Conservation (phyloP, 2,888 invertebrate genomes). For the Drosophila kanekoi region DNA sequence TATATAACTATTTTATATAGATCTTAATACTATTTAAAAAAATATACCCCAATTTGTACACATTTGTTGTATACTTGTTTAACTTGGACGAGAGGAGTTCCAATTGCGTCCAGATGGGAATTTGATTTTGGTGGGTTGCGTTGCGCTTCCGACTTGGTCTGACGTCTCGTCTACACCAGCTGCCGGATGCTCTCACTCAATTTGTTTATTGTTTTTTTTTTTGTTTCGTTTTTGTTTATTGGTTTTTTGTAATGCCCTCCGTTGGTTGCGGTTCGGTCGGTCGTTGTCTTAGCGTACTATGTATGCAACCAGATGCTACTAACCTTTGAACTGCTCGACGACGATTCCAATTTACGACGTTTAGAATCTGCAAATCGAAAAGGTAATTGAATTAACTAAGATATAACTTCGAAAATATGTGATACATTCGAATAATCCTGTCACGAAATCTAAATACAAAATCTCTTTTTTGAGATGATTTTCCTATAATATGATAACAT, state of each 20-base stretch:
- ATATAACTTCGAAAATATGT: too few species aligned
- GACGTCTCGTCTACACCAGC: conserved; percentile 35
- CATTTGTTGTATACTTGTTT: conserved; percentile 22
- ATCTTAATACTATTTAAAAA: conserved; percentile 5
- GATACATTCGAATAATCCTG: too few species aligned
- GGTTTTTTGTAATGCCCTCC: conserved; percentile 42
- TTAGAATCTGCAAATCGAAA: conserved; percentile 87
- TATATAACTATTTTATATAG: conserved; percentile 16
- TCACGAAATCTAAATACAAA: too few species aligned
- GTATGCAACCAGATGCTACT: conserved; percentile 88
- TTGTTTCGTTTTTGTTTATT: conserved; percentile 15
- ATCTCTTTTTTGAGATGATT: too few species aligned
- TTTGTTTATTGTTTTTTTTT: conserved; percentile 8
- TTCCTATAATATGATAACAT: too few species aligned
- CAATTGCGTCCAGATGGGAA: conserved; percentile 35
- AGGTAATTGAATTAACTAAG: background rate
- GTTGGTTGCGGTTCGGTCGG: conserved; percentile 50
- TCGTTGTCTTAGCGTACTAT: conserved; percentile 81
- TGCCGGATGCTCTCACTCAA: conserved; percentile 21
- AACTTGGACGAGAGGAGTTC: conserved; percentile 38
- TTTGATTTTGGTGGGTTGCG: conserved; percentile 35
- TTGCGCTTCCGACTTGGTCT: conserved; percentile 10
- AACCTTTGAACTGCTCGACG: conserved; percentile 91
- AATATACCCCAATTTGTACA: conserved; percentile 21
- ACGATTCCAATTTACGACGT: conserved; percentile 93